Base-by-base conservation (phyloP, 2,888 invertebrate genomes). In the Eucriotettix oculatus region DNA sequence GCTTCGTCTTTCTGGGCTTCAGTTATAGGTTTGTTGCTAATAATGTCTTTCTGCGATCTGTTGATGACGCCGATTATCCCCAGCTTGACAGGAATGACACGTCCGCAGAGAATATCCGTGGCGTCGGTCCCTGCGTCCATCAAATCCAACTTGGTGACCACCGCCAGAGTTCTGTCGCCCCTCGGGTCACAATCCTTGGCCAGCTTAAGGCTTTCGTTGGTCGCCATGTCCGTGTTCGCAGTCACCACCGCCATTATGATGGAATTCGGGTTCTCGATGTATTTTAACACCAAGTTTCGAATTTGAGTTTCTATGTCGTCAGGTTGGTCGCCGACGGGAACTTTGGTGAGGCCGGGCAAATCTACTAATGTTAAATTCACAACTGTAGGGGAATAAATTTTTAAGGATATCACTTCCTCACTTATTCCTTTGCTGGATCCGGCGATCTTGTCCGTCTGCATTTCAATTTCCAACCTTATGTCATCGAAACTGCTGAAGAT, bases 271-370 rank as follows among this genome's bases (percentile, higher is more conserved):
- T n/a, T n/a, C n/a, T n/a, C n/a, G n/a, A n/a, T n/a, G n/a, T n/a
- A n/a, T n/a, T n/a, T n/a, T n/a, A 90, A 71, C 42, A 98, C 87
- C 68, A 99, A 79, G 62, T 91, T 86, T 64, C 86, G 82, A 65
- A 99, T 96, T 78, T 97, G 96, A 58, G 78, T 76, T 74, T 99
- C 99, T 67, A 99, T 99, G 73, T 99, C 97, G 68, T 90, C 88
- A 0, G 99, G 99, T 72, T 99, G 99, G 74, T 99, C 99, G 57
- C 98, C 99, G 59, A 99, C 94, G 16, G 99, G 96, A 48, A 99
- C 90, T 79, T 98, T 98, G 53, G 98, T 99, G 99, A 95, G n/a
- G n/a, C n/a, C n/a, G n/a, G n/a, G n/a, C n/a, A n/a, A n/a, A n/a
- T n/a, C n/a, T n/a, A n/a, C n/a, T 56, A 99, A 78, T 0, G 99